A percentile compares a stretch with the other conserved stretches of the same genome.
Conservation (phyloP, 2,113 vertebrate species). For the Forbesichthys agassizii region DNA sequence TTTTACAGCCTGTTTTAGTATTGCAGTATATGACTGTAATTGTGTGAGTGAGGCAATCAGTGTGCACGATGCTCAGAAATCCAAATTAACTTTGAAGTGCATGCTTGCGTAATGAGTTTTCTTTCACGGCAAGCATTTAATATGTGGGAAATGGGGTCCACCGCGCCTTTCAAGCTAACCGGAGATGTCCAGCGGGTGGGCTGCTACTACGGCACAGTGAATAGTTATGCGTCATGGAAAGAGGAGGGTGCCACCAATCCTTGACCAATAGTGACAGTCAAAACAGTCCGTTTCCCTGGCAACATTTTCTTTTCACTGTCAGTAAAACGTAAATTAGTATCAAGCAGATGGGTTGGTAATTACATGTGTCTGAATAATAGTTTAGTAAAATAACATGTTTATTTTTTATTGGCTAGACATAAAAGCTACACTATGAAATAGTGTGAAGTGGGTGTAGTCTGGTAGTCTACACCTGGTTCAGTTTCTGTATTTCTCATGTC, state of each 20-base stretch:
- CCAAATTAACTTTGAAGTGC: conserved; percentile 70
- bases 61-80: conserved; percentile 46
- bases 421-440: neutral
- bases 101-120: conserved; percentile 61
- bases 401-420: neutral
- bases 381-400: neutral
- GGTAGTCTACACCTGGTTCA: conserved; percentile 4
- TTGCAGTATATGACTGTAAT: conserved; percentile 66
- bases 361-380: neutral
- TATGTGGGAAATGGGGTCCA: conserved; percentile 52
- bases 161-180: no score
- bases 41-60: conserved; percentile 68
- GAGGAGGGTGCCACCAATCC: conserved; percentile 31
- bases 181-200: neutral
- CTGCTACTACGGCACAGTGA: conserved; percentile 6
- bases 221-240: conserved; percentile 13
- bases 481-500: neutral
- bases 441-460: neutral
- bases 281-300: conserved; percentile 17
- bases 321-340: conserved; percentile 10
- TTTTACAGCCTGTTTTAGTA: conserved; percentile 74
- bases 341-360: neutral
- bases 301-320: conserved; percentile 17
- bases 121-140: conserved; percentile 59
- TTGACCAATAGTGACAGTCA: conserved; percentile 27